Evolutionary conservation across 2,888 invertebrate species (phyloP).

Genomic region (Leucozona laternaria): DNA sequence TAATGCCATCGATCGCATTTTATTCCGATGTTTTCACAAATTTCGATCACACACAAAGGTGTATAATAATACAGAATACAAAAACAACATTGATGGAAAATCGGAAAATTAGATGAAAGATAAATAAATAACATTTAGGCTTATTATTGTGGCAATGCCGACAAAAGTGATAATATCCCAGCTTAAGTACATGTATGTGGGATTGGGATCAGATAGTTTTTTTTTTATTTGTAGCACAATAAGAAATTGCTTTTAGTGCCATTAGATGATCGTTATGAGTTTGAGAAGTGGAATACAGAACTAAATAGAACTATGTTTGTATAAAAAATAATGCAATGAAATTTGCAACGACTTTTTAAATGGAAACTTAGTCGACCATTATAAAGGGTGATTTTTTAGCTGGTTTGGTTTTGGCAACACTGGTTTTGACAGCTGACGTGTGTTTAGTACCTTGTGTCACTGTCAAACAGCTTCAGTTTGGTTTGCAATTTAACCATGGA

Average conservation of each 20-base stretch:
- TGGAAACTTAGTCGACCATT: too few relatives aligned
- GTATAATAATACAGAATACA: constrained; percentile 12
- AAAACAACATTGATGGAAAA: constrained; percentile 60
- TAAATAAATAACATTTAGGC: constrained; percentile 70
- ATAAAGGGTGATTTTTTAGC: too few relatives aligned
- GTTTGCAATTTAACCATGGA: too few relatives aligned
- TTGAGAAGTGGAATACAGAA: not conserved
- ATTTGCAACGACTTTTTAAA: too few relatives aligned
- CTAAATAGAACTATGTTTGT: not conserved
- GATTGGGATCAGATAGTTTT: constrained; percentile 21
- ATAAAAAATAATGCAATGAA: too few relatives aligned
- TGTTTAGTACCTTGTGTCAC: too few relatives aligned
- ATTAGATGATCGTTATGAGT: constrained; percentile 38
- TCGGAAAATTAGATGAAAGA: constrained; percentile 73
- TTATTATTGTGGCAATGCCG: constrained; percentile 47
- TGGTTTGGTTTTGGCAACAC: too few relatives aligned
- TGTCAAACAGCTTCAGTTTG: too few relatives aligned
- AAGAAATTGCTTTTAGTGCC: not conserved
- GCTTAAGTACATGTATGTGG: constrained; percentile 11
- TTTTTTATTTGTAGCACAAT: not conserved
- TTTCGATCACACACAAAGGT: constrained; percentile 10
- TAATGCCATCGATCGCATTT: constrained; percentile 67
- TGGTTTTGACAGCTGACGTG: too few relatives aligned
- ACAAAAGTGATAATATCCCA: constrained; percentile 41
- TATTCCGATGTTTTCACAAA: constrained; percentile 17